Evolutionary conservation across 2,888 invertebrate species (phyloP).

Genomic region (Amphipyra berbera): DNA sequence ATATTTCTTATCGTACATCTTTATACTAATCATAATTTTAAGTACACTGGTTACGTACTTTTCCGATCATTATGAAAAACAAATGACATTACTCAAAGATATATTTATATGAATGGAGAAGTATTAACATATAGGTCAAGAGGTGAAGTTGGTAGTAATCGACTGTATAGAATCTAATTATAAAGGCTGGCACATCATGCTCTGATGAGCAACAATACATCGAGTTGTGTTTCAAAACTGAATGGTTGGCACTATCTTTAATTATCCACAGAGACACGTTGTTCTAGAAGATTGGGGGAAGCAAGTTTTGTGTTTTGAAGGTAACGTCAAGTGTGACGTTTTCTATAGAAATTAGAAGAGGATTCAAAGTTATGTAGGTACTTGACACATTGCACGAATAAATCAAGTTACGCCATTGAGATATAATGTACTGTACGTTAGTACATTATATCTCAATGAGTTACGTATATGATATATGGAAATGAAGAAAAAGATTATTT

Average conservation of each 20-base stretch:
- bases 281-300: conserved; percentile 21
- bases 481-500: too few relatives aligned
- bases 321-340: conserved; percentile 24
- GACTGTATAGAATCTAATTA: conserved; percentile 15
- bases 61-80: too few relatives aligned
- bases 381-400: too few relatives aligned
- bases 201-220: conserved; percentile 17
- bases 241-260: conserved; percentile 14
- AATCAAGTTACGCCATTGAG: too few relatives aligned
- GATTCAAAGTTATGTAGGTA: too few relatives aligned
- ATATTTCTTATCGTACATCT: too few relatives aligned
- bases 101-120: conserved; percentile 10
- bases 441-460: too few relatives aligned
- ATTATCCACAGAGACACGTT: conserved; percentile 4
- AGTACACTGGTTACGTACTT: too few relatives aligned
- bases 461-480: too few relatives aligned
- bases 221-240: conserved; percentile 24
- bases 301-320: conserved; percentile 22
- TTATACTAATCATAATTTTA: too few relatives aligned
- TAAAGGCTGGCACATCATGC: conserved; percentile 9
- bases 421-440: too few relatives aligned
- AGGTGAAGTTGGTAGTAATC: conserved; percentile 6
- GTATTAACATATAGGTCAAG: conserved; percentile 15
- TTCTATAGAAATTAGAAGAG: too few relatives aligned
- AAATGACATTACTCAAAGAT: background rate